Conservation (phyloP, 2,113 vertebrate genomes). For the Periophthalmodon schlosseri region DNA sequence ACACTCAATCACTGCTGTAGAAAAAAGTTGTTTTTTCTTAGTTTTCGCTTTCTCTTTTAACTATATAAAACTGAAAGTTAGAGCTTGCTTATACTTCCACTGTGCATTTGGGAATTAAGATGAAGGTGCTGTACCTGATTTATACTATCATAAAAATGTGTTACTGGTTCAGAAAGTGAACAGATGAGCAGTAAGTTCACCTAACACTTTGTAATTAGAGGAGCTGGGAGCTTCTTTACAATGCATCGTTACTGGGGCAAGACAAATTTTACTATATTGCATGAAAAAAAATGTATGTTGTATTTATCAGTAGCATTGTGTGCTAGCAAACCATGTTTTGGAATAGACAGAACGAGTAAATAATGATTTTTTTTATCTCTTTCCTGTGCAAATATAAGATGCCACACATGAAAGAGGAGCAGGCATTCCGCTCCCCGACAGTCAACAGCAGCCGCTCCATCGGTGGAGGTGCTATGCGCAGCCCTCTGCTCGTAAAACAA, state of each 20-base stretch:
- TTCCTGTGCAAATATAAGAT: constrained; percentile 29
- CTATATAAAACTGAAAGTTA: not conserved
- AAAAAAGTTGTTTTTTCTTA: too few relatives aligned
- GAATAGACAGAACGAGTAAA: not conserved
- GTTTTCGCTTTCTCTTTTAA: too few relatives aligned
- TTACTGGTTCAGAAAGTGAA: too few relatives aligned
- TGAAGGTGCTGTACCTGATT: too few relatives aligned
- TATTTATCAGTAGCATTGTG: not conserved
- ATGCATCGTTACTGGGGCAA: too few relatives aligned
- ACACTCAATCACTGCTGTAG: not conserved
- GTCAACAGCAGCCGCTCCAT: constrained; percentile 37
- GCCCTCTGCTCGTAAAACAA: constrained; percentile 64
- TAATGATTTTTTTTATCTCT: constrained; percentile 35
- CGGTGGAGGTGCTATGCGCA: constrained; percentile 39
- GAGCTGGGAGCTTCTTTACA: too few relatives aligned
- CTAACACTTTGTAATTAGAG: too few relatives aligned
- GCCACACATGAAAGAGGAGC: constrained; percentile 41
- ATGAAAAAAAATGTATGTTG: not conserved
- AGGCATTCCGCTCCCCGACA: constrained; percentile 29
- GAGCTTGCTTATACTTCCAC: not conserved
- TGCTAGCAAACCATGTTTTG: not conserved
- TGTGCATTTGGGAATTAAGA: not conserved
- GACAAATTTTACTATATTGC: not conserved
- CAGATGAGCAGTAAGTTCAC: too few relatives aligned
- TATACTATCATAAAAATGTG: too few relatives aligned